Percentiles rank a stretch among this genome's conserved stretches.
These are phyloP conservation scores for Conus ventricosus DNA, from an alignment of 1,140 invertebrate genomes.

Conservation along the genomic window DNA sequence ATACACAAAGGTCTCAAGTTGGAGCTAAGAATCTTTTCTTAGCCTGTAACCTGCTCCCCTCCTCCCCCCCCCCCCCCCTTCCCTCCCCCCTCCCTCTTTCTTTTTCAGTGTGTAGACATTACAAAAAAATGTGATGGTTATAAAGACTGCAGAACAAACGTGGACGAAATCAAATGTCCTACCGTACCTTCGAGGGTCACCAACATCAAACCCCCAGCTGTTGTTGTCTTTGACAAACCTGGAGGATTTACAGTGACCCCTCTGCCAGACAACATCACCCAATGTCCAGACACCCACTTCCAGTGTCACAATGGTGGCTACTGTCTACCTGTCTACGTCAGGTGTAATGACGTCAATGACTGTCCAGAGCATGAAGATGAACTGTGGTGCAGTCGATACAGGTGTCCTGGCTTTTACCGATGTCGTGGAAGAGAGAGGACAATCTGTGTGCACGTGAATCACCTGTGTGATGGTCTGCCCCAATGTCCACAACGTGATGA, in stretches of 20 bases:
- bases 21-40: too few relatives aligned
- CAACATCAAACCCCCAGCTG: background rate
- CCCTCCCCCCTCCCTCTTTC: too few relatives aligned
- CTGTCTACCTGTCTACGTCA: constrained; percentile 34
- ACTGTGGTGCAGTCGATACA: constrained; percentile 3
- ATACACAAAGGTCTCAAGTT: too few relatives aligned
- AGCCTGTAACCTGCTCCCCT: too few relatives aligned
- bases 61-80: too few relatives aligned
- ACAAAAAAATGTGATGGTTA: background rate
- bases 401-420: constrained; percentile 38
- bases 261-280: background rate
- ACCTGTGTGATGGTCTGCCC: constrained; percentile 19
- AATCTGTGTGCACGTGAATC: constrained; percentile 17
- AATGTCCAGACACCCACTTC: constrained; percentile 7
- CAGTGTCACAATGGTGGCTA: constrained; percentile 21
- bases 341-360: constrained; percentile 40
- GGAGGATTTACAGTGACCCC: constrained; percentile 2
- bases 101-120: background rate
- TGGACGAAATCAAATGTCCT: background rate
- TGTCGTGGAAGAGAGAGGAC: background rate
- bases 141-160: background rate
- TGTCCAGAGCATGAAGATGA: constrained; percentile 38
- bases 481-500: constrained; percentile 40
- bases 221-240: background rate
- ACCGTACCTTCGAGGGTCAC: background rate